A percentile compares a stretch with the other conserved stretches of the same genome.
These are phyloP conservation scores for Venusia cambrica DNA, from an alignment of 2,888 invertebrate species.

Conservation along the genomic window DNA sequence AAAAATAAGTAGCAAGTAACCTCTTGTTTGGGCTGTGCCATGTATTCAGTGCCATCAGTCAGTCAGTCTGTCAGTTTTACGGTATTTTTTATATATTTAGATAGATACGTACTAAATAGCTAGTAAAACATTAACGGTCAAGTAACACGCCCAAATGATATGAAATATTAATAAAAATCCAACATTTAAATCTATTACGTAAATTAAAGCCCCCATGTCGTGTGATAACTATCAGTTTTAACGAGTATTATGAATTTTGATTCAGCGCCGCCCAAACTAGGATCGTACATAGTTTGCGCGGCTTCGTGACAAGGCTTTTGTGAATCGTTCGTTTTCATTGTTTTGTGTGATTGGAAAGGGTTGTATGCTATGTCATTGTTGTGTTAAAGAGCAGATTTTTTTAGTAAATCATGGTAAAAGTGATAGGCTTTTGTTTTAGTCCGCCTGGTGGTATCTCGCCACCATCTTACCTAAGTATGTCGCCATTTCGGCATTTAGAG, in stretches of 20 bases:
- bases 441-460: too few relatives aligned
- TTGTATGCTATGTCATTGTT: slow-evolving; percentile 22
- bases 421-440: too few relatives aligned
- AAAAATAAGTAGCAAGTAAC: too few relatives aligned
- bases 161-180: slow-evolving; percentile 17
- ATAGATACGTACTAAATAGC: too few relatives aligned
- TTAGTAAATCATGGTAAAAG: too few relatives aligned
- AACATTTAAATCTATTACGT: slow-evolving; percentile 61
- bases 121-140: slow-evolving; percentile 5
- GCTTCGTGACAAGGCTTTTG: slow-evolving; percentile 23
- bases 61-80: too few relatives aligned
- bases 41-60: too few relatives aligned
- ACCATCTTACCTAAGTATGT: too few relatives aligned
- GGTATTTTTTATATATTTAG: too few relatives aligned
- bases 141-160: slow-evolving; percentile 13
- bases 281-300: slow-evolving; percentile 17
- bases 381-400: too few relatives aligned
- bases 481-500: too few relatives aligned
- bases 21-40: too few relatives aligned
- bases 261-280: slow-evolving; percentile 22
- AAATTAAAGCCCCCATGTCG: slow-evolving; percentile 54
- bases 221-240: slow-evolving; percentile 50
- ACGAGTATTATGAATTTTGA: slow-evolving; percentile 36
- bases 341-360: slow-evolving; percentile 24
- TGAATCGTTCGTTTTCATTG: slow-evolving; percentile 28